Evolutionary conservation across 1,140 invertebrate genomes (phyloP).

Genomic region (Metaphire vulgaris): DNA sequence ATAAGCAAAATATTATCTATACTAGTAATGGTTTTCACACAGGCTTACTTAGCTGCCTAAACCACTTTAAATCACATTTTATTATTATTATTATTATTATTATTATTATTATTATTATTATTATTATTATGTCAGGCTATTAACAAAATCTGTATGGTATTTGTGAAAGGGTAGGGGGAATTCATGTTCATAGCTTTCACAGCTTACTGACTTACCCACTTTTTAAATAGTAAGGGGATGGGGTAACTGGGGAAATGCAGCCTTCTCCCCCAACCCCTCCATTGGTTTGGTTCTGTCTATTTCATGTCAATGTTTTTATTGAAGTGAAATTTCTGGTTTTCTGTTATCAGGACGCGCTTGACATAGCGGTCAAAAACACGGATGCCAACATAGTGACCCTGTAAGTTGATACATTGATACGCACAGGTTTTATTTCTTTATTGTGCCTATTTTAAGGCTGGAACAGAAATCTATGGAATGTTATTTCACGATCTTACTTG

Average conservation of each 20-base stretch:
- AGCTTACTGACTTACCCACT: background rate
- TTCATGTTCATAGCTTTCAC: background rate
- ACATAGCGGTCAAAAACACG: conserved; percentile 19
- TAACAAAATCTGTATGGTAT: background rate
- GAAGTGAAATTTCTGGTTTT: too few species aligned
- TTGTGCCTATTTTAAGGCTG: too few species aligned
- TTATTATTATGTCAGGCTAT: background rate
- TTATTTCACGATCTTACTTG: too few species aligned
- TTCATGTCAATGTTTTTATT: too few species aligned
- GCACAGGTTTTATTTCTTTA: too few species aligned
- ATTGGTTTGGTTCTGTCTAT: too few species aligned
- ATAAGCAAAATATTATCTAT: background rate
- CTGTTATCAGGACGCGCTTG: conserved; percentile 9
- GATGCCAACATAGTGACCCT: conserved; percentile 19
- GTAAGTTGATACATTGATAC: too few species aligned
- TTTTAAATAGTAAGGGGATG: too few species aligned
- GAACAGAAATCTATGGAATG: too few species aligned
- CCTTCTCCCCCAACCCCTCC: too few species aligned
- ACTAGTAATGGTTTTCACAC: background rate
- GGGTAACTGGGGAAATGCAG: too few species aligned
- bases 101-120: background rate
- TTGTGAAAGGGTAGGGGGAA: background rate
- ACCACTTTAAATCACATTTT: background rate
- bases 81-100: background rate
- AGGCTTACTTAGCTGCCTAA: background rate